Evolutionary conservation across 30 jellyfish, hydroid and myxozoan genomes (phyloP).

Genomic region (Clytia hemisphaerica): DNA sequence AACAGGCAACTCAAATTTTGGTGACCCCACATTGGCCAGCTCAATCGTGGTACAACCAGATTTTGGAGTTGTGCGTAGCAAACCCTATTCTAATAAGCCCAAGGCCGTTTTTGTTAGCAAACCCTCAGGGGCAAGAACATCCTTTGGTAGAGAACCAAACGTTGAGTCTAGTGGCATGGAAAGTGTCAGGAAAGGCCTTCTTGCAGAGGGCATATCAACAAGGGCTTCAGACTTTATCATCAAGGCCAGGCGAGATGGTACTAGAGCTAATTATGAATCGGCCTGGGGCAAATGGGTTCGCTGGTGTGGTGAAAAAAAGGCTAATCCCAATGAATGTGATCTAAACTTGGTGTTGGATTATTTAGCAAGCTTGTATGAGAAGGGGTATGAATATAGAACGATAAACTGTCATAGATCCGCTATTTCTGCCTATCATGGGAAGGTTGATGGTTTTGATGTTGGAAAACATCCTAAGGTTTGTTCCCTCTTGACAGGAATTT

Average conservation of each 20-base stretch:
- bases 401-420: constrained; percentile 27
- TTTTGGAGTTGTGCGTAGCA: constrained; percentile 29
- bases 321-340: constrained; percentile 25
- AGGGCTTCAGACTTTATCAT: constrained; percentile 33
- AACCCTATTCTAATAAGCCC: constrained; percentile 17
- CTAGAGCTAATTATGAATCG: constrained; percentile 25
- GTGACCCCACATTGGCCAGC: constrained; percentile 34
- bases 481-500: constrained; percentile 19
- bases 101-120: constrained; percentile 3
- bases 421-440: constrained; percentile 3
- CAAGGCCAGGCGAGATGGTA: constrained; percentile 24
- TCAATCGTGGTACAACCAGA: constrained; percentile 37
- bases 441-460: constrained; percentile 6
- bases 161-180: constrained; percentile 36
- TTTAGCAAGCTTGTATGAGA: constrained; percentile 19
- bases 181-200: constrained; percentile 21
- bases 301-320: constrained; percentile 27
- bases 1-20: background rate
- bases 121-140: constrained; percentile 27
- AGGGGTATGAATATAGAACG: constrained; percentile 1
- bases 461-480: constrained; percentile 25
- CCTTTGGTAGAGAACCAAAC: constrained; percentile 22
- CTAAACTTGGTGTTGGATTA: too few species aligned
- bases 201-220: constrained; percentile 23
- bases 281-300: constrained; percentile 39